Evolutionary conservation across 1,140 invertebrate genomes (phyloP), one percentile per base, ranked within the genome.

Genomic region (Pogonomyrmex barbatus): DNA sequence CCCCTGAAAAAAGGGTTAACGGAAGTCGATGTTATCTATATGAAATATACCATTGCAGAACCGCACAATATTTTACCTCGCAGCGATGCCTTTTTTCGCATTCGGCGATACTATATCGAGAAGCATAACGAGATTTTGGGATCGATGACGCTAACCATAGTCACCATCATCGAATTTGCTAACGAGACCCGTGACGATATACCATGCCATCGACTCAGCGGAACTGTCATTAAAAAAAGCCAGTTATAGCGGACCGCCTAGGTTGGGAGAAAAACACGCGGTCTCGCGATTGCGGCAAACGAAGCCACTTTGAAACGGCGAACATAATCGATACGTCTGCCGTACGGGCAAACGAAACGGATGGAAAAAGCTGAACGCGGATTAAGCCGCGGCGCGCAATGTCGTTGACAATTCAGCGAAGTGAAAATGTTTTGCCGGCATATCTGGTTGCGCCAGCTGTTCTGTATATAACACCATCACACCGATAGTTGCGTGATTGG

Each of bases 361-460:
- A 85, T 70, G 45, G 73, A 87, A 89, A 87, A 89, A 87, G 73
- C 78, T 65, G 76, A 54, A 68, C 86, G 71, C 39, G 82, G 67
- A 85, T 88, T 88, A 85, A 87, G 71, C 83, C 60, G 65, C 52
- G 71, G 30, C 47, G 65, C 65, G n/a, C 39, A 62, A 71, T 79
- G 65, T 67, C 86, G 39, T 42, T 86, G 84, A 89, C 86, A 85
- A 83, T 86, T 70, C 77, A 70, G 50, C 36, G 77, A 67, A 42
- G 68, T 68, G 78, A 87, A 88, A 91, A 90, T 87, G 68, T 89
- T 91, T 88, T 88, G 77, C 70, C 70, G 54, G 76, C 90, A 65
- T 88, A 90, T 89, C 85, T 75, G 71, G 79, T 71, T 67, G 67
- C 36, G 45, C 62, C 75, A 68, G 58, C 78, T 62, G 50, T 70